Conservation (phyloP, 2,888 invertebrate genomes). For the Leucania comma region DNA sequence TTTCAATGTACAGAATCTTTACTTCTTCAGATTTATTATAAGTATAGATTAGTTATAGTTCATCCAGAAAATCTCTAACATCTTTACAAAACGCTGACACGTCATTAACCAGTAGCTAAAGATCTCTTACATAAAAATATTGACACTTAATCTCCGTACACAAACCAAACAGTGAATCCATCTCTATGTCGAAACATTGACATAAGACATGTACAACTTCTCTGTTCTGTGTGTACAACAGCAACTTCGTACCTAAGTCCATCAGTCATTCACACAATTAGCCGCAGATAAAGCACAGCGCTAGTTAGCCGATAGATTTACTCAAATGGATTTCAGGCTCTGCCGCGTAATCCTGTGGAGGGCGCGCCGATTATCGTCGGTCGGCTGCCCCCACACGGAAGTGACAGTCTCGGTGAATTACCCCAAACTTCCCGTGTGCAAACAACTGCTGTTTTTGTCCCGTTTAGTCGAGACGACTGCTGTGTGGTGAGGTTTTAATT, state of each 20-base stretch:
- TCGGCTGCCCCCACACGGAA: slow-evolving; percentile 28
- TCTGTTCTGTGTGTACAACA: too few relatives aligned
- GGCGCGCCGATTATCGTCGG: slow-evolving; percentile 40
- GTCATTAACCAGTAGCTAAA: too few relatives aligned
- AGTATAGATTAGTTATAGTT: too few relatives aligned
- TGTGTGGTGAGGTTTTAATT: background rate
- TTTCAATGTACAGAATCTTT: too few relatives aligned
- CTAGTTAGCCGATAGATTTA: slow-evolving; percentile 50
- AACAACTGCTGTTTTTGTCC: slow-evolving; percentile 34
- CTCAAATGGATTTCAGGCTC: slow-evolving; percentile 56
- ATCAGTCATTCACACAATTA: slow-evolving; percentile 48
- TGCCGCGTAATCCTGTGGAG: slow-evolving; percentile 54
- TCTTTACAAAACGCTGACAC: too few relatives aligned
- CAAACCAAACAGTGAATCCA: background rate
- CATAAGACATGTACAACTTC: background rate
- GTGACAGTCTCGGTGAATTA: slow-evolving; percentile 40
- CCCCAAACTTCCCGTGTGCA: slow-evolving; percentile 29
- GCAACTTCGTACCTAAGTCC: background rate
- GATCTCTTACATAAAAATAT: background rate
- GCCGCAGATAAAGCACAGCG: slow-evolving; percentile 32
- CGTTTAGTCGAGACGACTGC: background rate
- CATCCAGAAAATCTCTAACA: too few relatives aligned
- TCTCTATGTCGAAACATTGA: background rate
- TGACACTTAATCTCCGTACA: background rate
- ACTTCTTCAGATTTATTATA: too few relatives aligned